phyloP scores from a whole-genome alignment of 2,113 vertebrate species.

The Lanius collurio region DNA sequence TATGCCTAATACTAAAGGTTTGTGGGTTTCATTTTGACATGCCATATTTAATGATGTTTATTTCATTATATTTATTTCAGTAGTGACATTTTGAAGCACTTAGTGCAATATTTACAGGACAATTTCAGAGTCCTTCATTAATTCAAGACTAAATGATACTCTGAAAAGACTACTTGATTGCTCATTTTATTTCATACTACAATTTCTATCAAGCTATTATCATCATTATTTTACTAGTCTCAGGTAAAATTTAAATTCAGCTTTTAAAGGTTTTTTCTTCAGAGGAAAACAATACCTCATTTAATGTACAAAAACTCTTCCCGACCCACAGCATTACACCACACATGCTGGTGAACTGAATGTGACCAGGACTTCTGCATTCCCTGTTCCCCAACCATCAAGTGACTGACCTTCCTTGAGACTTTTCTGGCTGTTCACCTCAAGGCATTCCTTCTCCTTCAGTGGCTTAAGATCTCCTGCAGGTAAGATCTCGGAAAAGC shows the following conservation, averaged over 20 bases:
- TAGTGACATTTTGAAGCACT: background rate
- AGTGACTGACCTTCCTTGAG: slow-evolving; percentile 83
- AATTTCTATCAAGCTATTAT: background rate
- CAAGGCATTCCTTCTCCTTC: slow-evolving; percentile 82
- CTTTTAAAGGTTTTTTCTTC: background rate
- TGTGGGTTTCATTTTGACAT: background rate
- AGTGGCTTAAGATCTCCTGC: slow-evolving; percentile 68
- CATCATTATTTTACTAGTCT: background rate
- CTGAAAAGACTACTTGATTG: background rate
- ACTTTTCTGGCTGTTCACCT: slow-evolving; percentile 77
- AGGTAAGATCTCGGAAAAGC: slow-evolving; percentile 75
- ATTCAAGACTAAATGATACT: background rate
- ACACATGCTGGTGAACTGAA: background rate
- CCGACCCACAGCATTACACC: background rate
- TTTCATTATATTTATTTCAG: background rate
- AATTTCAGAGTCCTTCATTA: background rate
- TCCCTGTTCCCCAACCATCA: background rate
- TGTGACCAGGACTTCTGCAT: background rate
- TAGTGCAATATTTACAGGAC: background rate
- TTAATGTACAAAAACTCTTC: background rate
- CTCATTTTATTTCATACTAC: background rate
- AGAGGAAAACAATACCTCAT: background rate
- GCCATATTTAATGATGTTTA: background rate
- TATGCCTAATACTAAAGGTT: background rate
- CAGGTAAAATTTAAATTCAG: background rate